These are phyloP conservation scores for Crotalus helleri DNA, from an alignment of 2,113 vertebrate species.

Conservation along the genomic window DNA sequence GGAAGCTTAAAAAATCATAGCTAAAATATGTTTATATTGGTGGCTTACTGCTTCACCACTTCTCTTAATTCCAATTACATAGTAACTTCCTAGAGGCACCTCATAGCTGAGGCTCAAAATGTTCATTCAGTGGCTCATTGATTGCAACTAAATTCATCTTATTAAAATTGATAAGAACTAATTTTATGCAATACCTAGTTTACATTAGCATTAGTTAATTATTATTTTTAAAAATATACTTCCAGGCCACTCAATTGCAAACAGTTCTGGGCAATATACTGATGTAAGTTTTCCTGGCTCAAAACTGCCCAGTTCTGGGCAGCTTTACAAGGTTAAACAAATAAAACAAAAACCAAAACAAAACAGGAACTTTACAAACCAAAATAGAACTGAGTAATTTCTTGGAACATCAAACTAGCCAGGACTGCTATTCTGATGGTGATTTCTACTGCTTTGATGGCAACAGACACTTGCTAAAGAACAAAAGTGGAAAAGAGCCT, in stretches of 20 bases:
- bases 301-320: neutral
- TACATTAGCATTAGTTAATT: neutral
- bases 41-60: neutral
- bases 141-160: neutral
- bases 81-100: neutral
- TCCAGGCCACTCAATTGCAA: neutral
- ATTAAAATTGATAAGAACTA: neutral
- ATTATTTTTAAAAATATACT: neutral
- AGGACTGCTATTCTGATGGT: neutral
- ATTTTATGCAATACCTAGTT: neutral
- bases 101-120: neutral
- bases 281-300: neutral
- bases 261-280: neutral
- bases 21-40: neutral
- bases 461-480: neutral
- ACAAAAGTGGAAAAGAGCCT: neutral
- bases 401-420: neutral
- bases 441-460: neutral
- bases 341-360: neutral
- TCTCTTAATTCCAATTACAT: neutral
- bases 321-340: neutral
- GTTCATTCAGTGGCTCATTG: neutral
- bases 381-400: neutral
- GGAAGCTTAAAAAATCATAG: neutral
- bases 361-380: neutral